A percentile compares a stretch with the other conserved stretches of the same genome.
Evolutionary conservation across 2,113 vertebrate species (phyloP).

Genomic region (Myrmecophaga tridactyla): DNA sequence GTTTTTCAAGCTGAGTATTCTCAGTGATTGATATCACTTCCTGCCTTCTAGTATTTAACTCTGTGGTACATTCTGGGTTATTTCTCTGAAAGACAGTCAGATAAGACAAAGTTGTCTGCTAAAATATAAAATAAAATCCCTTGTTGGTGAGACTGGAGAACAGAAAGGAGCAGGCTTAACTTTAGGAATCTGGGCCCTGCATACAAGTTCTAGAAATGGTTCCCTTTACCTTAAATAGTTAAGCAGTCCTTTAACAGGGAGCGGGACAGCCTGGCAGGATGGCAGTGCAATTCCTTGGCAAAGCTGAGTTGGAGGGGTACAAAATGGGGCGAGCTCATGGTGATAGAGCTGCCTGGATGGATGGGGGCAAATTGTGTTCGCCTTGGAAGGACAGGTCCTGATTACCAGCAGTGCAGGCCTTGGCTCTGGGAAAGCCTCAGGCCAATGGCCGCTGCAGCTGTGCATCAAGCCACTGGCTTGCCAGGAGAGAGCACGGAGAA

Average conservation of each 20-base stretch:
- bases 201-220: slow-evolving; percentile 12
- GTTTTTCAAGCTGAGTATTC: neutral
- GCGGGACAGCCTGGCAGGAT: neutral
- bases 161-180: neutral
- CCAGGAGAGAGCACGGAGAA: neutral
- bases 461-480: neutral
- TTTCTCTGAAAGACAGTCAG: neutral
- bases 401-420: neutral
- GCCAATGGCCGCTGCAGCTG: neutral
- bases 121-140: neutral
- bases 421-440: neutral
- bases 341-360: neutral
- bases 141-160: neutral
- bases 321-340: neutral
- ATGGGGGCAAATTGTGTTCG: accelerated
- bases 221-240: neutral
- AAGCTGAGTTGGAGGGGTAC: neutral
- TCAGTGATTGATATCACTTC: slow-evolving; percentile 10
- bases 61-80: neutral
- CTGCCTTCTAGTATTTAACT: slow-evolving; percentile 20
- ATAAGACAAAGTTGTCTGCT: slow-evolving; percentile 36
- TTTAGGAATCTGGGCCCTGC: neutral
- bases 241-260: neutral
- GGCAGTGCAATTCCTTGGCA: neutral
- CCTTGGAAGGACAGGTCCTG: neutral